phyloP scores from a whole-genome alignment of 2,797 vertebrate species.

The Pangasius sanitwongsei region DNA sequence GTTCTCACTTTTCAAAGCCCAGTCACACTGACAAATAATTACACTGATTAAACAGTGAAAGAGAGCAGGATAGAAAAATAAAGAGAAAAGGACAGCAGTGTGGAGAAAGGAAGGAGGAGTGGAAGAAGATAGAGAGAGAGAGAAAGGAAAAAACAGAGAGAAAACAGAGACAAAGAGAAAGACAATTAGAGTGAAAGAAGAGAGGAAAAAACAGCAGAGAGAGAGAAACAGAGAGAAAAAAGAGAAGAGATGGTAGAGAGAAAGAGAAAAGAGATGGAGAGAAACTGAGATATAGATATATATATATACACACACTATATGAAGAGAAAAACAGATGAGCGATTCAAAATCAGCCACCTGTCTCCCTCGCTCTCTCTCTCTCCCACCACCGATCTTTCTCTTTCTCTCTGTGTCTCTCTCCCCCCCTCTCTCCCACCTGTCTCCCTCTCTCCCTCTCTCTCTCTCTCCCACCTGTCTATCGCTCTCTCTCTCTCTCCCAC shows the following conservation, averaged over 20 bases:
- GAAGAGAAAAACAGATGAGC: background rate
- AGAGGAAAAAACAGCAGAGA: background rate
- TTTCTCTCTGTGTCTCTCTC: too few species aligned
- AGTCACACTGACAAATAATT: slow-evolving; percentile 18
- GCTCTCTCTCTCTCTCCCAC: background rate
- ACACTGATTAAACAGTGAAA: background rate
- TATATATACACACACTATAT: background rate
- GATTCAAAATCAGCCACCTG: background rate
- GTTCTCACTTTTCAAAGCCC: slow-evolving; percentile 22
- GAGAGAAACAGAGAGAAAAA: background rate
- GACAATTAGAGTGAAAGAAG: background rate
- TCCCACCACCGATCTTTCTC: too few species aligned
- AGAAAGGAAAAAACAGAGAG: too few species aligned
- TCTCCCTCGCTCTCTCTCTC: background rate
- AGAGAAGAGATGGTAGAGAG: background rate
- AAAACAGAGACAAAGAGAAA: background rate
- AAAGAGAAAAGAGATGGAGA: background rate
- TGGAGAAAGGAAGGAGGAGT: background rate
- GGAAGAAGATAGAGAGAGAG: background rate
- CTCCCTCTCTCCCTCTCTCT: too few species aligned
- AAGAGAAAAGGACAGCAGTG: background rate
- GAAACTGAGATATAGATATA: too few species aligned
- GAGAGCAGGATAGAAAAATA: slow-evolving; percentile 9
- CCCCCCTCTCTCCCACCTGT: too few species aligned
- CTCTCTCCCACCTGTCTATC: background rate